phyloP scores from a whole-genome alignment of 2,888 invertebrate genomes.

The Germaria angustata region DNA sequence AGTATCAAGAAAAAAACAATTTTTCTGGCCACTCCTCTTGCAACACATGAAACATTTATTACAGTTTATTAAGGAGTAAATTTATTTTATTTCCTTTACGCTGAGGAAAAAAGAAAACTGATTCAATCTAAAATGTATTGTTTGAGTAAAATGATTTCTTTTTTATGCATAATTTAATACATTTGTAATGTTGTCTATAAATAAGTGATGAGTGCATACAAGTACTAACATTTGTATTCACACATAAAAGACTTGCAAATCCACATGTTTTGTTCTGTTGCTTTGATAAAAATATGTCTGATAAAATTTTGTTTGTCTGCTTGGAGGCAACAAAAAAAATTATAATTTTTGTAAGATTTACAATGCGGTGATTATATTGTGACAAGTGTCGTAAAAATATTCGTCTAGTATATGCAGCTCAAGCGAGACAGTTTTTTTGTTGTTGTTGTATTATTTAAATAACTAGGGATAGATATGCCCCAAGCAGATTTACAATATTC shows the following conservation, averaged over 20 bases:
- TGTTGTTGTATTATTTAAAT: neutral
- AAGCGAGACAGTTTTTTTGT: constrained; percentile 38
- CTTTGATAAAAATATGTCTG: constrained; percentile 15
- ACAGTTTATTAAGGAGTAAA: neutral
- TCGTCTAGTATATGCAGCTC: constrained; percentile 53
- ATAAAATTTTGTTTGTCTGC: constrained; percentile 17
- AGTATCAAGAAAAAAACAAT: neutral
- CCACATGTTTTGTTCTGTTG: neutral
- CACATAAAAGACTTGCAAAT: neutral
- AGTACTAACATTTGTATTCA: neutral
- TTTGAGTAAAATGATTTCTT: neutral
- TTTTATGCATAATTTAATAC: constrained; percentile 46
- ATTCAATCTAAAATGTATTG: neutral
- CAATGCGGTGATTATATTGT: constrained; percentile 45
- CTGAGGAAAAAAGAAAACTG: constrained; percentile 4
- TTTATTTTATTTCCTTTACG: constrained; percentile 23
- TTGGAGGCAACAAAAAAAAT: neutral
- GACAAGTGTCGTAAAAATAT: constrained; percentile 57
- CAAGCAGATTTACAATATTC: neutral
- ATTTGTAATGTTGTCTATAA: constrained; percentile 20
- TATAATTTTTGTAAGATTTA: constrained; percentile 55
- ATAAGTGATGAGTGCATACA: neutral
- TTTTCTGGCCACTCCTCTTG: constrained; percentile 18
- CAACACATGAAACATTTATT: neutral
- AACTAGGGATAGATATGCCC: neutral